These are phyloP conservation scores for Drosophila orosa DNA, from an alignment of 1,140 invertebrate species.

Conservation along the genomic window DNA sequence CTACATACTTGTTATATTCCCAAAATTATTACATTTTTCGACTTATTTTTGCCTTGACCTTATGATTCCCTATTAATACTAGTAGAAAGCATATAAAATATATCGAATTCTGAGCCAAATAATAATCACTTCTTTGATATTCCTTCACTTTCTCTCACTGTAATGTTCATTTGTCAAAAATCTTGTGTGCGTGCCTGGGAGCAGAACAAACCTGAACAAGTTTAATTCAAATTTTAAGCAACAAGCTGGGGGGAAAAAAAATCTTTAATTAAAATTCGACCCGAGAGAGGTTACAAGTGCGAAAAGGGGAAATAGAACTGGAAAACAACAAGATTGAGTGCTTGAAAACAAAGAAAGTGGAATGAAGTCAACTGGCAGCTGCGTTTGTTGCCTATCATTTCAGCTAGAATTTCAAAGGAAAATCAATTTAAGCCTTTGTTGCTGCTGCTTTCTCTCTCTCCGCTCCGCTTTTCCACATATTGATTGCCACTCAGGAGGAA, in stretches of 20 bases:
- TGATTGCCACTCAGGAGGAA: slow-evolving; percentile 58
- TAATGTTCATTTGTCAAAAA: slow-evolving; percentile 8
- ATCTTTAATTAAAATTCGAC: slow-evolving; percentile 57
- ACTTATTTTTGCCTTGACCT: no score
- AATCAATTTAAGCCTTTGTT: slow-evolving; percentile 72
- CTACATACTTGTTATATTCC: no score
- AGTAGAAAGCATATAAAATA: neutral
- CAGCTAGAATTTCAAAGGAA: slow-evolving; percentile 63
- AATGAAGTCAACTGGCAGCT: slow-evolving; percentile 57
- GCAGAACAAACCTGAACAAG: slow-evolving; percentile 15
- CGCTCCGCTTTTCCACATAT: slow-evolving; percentile 26
- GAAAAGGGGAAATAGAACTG: slow-evolving; percentile 14
- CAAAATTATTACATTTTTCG: no score
- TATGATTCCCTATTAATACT: neutral
- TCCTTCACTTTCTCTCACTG: neutral
- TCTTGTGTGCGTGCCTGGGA: slow-evolving; percentile 25
- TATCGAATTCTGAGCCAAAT: neutral
- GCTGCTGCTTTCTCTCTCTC: neutral
- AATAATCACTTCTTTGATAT: neutral
- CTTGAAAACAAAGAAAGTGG: slow-evolving; percentile 24
- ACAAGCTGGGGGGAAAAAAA: slow-evolving; percentile 9
- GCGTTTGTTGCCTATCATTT: slow-evolving; percentile 41
- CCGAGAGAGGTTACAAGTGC: slow-evolving; percentile 21
- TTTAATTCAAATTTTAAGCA: slow-evolving; percentile 37
- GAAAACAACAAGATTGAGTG: slow-evolving; percentile 24